Evolutionary conservation across 2,888 invertebrate species (phyloP).

Genomic region (Heliconius aoede): DNA sequence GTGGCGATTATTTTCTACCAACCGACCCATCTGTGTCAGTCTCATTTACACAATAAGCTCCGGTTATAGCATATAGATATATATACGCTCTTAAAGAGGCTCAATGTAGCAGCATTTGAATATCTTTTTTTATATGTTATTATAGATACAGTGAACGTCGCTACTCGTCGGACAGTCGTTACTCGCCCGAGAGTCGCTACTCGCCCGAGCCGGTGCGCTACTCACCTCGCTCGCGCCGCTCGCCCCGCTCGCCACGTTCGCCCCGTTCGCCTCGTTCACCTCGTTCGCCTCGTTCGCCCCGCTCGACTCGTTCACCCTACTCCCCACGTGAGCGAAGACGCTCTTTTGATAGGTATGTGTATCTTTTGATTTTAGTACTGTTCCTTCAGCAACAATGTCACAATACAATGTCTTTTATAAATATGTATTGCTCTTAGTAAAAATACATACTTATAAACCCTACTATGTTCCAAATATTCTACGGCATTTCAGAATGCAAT

Average conservation of each 20-base stretch:
- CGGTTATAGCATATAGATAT: too few species aligned
- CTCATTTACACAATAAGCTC: too few species aligned
- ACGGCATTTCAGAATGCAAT: too few species aligned
- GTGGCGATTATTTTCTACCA: too few species aligned
- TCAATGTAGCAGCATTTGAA: too few species aligned
- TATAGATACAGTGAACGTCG: constrained; percentile 61
- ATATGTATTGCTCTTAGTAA: too few species aligned
- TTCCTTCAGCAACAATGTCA: too few species aligned
- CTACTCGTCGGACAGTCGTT: constrained; percentile 71
- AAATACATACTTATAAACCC: too few species aligned
- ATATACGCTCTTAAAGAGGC: too few species aligned
- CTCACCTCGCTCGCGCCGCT: constrained; percentile 70
- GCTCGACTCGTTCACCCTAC: constrained; percentile 59
- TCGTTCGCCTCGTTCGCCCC: constrained; percentile 63
- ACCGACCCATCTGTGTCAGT: too few species aligned
- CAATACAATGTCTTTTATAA: too few species aligned
- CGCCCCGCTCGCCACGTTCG: constrained; percentile 42
- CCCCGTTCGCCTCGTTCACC: constrained; percentile 70
- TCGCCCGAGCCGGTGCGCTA: constrained; percentile 74
- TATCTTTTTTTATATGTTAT: background rate
- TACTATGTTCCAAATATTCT: too few species aligned
- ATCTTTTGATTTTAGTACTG: background rate
- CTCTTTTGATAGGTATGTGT: constrained; percentile 64
- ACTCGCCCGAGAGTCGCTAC: constrained; percentile 74
- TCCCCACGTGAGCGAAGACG: constrained; percentile 61